phyloP scores from a whole-genome alignment of 2,888 invertebrate species.

The Ichneumoninae sp. region DNA sequence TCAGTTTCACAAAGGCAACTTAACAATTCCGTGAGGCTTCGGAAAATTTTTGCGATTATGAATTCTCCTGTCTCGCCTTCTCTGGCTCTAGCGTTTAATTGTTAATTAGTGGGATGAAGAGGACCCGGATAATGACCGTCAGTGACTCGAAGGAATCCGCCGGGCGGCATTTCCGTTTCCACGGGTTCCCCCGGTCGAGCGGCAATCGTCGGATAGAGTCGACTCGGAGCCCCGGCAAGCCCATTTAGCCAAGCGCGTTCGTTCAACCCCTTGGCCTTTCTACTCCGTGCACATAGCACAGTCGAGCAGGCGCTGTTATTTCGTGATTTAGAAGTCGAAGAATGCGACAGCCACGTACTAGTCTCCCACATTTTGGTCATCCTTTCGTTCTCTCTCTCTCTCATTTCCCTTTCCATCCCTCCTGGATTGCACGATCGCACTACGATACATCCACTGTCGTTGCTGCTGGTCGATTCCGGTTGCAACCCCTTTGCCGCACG shows the following conservation, averaged over 20 bases:
- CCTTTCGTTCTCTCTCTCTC: constrained; percentile 22
- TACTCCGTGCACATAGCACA: constrained; percentile 19
- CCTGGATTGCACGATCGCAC: constrained; percentile 36
- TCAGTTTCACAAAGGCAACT: constrained; percentile 30
- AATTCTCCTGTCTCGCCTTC: constrained; percentile 45
- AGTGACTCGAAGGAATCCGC: constrained; percentile 70
- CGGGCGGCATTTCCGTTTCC: constrained; percentile 60
- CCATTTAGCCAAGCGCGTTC: constrained; percentile 59
- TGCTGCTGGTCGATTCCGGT: constrained; percentile 27
- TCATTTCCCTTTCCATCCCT: constrained; percentile 9
- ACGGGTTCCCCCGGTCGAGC: neutral
- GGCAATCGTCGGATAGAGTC: constrained; percentile 21
- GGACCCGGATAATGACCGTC: constrained; percentile 62
- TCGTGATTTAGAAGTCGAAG: constrained; percentile 72
- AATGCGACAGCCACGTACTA: constrained; percentile 62
- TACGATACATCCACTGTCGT: constrained; percentile 33
- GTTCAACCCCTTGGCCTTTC: constrained; percentile 40
- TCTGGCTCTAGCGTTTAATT: constrained; percentile 63
- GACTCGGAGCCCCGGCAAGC: constrained; percentile 40
- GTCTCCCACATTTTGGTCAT: constrained; percentile 58
- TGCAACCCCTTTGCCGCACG: constrained; percentile 60
- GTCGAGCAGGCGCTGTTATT: constrained; percentile 65
- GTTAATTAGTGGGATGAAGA: constrained; percentile 73
- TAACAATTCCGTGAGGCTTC: constrained; percentile 33
- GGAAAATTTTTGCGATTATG: constrained; percentile 57